A percentile compares a stretch with the other conserved stretches of the same genome.
phyloP scores from a whole-genome alignment of 1,140 invertebrate species.

The Panulirus ornatus region DNA sequence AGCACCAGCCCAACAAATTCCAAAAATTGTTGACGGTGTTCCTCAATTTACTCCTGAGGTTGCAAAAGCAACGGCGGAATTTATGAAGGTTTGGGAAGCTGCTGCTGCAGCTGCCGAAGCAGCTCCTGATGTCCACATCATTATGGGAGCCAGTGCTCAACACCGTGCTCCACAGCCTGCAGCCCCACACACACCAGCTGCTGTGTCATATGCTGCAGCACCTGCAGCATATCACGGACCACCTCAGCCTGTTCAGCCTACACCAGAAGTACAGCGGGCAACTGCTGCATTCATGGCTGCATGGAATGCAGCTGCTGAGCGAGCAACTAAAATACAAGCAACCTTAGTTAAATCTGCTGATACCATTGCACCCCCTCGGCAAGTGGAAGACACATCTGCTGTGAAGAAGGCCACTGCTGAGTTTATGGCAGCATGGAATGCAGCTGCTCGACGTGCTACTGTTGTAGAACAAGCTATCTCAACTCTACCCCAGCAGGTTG shows the following conservation, averaged over 20 bases:
- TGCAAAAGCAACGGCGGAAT: constrained; percentile 35
- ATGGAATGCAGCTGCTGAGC: constrained; percentile 44
- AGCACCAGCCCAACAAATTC: neutral
- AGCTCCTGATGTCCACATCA: constrained; percentile 56
- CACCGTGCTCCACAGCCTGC: neutral
- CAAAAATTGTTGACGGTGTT: constrained; percentile 7
- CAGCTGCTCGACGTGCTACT: constrained; percentile 28
- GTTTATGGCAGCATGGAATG: constrained; percentile 52
- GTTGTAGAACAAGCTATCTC: constrained; percentile 29
- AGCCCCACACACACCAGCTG: neutral
- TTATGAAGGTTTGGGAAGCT: constrained; percentile 47
- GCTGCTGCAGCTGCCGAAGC: constrained; percentile 50
- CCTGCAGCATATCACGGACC: neutral
- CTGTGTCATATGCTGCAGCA: constrained; percentile 17
- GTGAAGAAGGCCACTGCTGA: constrained; percentile 28
- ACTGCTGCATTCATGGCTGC: constrained; percentile 62
- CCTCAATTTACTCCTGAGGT: constrained; percentile 23
- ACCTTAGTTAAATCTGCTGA: neutral
- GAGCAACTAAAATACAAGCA: constrained; percentile 2
- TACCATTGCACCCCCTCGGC: neutral
- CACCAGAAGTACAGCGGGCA: constrained; percentile 42
- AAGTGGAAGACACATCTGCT: constrained; percentile 37
- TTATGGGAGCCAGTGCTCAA: constrained; percentile 26
- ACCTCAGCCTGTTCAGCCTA: constrained; percentile 31
- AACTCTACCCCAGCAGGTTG: constrained; percentile 9